Evolutionary conservation across 2,113 vertebrate species (phyloP), one percentile per base, ranked within the genome.

Genomic region (Potamarius usumacintae): DNA sequence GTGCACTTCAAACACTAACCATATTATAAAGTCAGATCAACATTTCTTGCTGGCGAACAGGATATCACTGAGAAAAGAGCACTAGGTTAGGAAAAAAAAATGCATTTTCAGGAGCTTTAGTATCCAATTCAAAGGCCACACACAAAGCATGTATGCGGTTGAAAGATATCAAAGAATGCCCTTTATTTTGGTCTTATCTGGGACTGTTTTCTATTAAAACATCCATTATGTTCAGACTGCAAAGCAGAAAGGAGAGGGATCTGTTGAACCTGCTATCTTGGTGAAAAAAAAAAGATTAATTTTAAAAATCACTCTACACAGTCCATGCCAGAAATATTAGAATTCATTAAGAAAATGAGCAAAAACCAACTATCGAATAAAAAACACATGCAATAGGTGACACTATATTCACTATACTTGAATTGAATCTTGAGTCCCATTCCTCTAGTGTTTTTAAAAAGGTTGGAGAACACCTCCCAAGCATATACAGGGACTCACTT

Each of bases 261-360:
- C 87, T 87, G 91, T 90, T 90, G 85, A 90, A 91, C 79, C 87
- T 78, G 83, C 85, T 85, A 87, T 90, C 63, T 88, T 85, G 88
- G 89, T 88, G 62, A 88, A 85, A 86, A 89, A 89, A 71, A 7
- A 2, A 72, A 30, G 27, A 69, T 71, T 71, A 0, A 72, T 72
- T 72, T 72, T 72, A 72, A 25, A 50, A 18, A 50, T 76, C 72
- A 50, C 42, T 50, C 72, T 50, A 48, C 42, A 12, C 20, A 76
- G 50, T 22, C 20, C 72, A 50, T 4, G 12, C 3, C 18, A 22
- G 18, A 48, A 50, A 10, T 50, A 74, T 50, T 74, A 2, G 34
- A 9, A 71, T 2, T 12, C 2, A 5, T 7, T 7, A 34, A 69
- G 5, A 71, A 15, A 71, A 69, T 69, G 8, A 15, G 1, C 11